Evolutionary conservation across 1,140 invertebrate species (phyloP).

Genomic region (Hyles euphorbiae): DNA sequence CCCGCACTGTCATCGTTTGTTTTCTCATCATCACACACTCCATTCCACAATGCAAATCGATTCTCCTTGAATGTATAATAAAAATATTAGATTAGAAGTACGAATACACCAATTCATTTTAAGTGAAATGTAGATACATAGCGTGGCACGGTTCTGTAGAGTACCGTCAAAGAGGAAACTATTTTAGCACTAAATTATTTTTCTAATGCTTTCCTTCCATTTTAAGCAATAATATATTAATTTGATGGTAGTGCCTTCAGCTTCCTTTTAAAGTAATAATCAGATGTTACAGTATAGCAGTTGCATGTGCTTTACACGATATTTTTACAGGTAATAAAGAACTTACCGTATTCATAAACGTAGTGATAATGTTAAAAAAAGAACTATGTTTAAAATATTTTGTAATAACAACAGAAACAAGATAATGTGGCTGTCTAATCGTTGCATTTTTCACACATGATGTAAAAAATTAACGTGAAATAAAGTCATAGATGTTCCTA

Average conservation of each 20-base stretch:
- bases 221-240: slow-evolving; percentile 62
- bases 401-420: slow-evolving; percentile 56
- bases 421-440: slow-evolving; percentile 69
- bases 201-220: slow-evolving; percentile 66
- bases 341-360: slow-evolving; percentile 70
- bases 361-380: slow-evolving; percentile 53
- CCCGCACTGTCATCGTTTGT: neutral
- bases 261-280: slow-evolving; percentile 59
- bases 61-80: slow-evolving; percentile 10
- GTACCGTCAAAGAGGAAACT: slow-evolving; percentile 46
- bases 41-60: slow-evolving; percentile 45
- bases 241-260: slow-evolving; percentile 73
- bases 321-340: slow-evolving; percentile 72
- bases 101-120: slow-evolving; percentile 24
- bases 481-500: slow-evolving; percentile 67
- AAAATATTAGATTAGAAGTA: slow-evolving; percentile 6
- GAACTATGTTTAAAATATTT: slow-evolving; percentile 62
- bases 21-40: slow-evolving; percentile 10
- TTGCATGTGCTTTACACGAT: slow-evolving; percentile 68
- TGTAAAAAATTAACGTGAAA: slow-evolving; percentile 48
- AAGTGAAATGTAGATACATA: slow-evolving; percentile 32
- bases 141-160: slow-evolving; percentile 39
- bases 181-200: slow-evolving; percentile 61
- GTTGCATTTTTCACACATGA: slow-evolving; percentile 69
- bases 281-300: slow-evolving; percentile 60